Conservation (phyloP, 1,140 invertebrate genomes). For the Macrosteles quadrilineatus region DNA sequence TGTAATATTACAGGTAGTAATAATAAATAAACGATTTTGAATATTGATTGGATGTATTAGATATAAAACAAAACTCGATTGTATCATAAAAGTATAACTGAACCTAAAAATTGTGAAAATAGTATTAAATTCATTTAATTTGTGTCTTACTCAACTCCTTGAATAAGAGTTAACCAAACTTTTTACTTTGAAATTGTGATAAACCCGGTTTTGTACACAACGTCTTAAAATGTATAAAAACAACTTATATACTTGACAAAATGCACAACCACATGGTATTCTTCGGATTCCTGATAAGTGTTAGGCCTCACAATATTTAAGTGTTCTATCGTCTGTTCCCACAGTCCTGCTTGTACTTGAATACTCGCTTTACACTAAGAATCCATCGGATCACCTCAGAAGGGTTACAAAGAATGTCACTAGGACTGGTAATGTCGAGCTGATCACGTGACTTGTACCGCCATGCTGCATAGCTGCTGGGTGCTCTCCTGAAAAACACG, state of each 20-base stretch:
- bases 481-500: slow-evolving; percentile 57
- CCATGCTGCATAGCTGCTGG: slow-evolving; percentile 62
- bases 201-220: too few relatives aligned
- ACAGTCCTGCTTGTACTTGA: not conserved
- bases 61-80: too few relatives aligned
- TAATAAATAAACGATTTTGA: too few relatives aligned
- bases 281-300: not conserved
- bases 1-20: too few relatives aligned
- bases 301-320: not conserved
- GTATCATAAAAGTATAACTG: too few relatives aligned
- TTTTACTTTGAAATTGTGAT: too few relatives aligned
- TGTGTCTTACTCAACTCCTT: too few relatives aligned
- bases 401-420: not conserved
- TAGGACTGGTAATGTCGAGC: slow-evolving; percentile 15
- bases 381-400: slow-evolving; percentile 1
- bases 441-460: slow-evolving; percentile 35
- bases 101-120: too few relatives aligned
- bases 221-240: not conserved
- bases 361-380: not conserved
- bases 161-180: too few relatives aligned
- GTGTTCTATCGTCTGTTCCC: not conserved
- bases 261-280: not conserved
- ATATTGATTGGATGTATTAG: too few relatives aligned
- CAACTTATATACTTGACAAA: not conserved
- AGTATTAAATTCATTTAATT: too few relatives aligned